Evolutionary conservation across 2,888 invertebrate genomes (phyloP).

Genomic region (Chesias legatella): DNA sequence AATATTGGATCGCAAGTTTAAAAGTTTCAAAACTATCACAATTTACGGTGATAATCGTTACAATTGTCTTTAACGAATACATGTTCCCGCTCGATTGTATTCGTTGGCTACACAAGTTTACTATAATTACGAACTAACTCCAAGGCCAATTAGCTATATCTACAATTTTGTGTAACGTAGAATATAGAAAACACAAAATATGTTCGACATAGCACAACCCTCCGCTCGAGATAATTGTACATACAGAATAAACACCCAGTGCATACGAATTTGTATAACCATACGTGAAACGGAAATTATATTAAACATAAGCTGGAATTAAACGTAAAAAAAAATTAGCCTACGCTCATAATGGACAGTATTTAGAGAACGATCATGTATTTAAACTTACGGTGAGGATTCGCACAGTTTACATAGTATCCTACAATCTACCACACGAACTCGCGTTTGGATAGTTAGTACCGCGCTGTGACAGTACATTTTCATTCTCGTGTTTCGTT

Average conservation of each 20-base stretch:
- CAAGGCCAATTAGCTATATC: slow-evolving; percentile 75
- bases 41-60: slow-evolving; percentile 45
- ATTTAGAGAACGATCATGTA: slow-evolving; percentile 33
- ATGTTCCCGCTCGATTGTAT: slow-evolving; percentile 59
- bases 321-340: slow-evolving; percentile 48
- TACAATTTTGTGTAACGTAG: slow-evolving; percentile 64
- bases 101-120: slow-evolving; percentile 57
- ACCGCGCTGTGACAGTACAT: slow-evolving; percentile 3
- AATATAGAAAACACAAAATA: slow-evolving; percentile 73
- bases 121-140: slow-evolving; percentile 65
- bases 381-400: slow-evolving; percentile 21
- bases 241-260: slow-evolving; percentile 70
- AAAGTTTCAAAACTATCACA: slow-evolving; percentile 55
- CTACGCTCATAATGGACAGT: slow-evolving; percentile 58
- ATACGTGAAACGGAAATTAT: slow-evolving; percentile 54
- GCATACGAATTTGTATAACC: slow-evolving; percentile 68
- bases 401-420: slow-evolving; percentile 16
- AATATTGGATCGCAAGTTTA: slow-evolving; percentile 39
- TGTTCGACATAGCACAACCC: slow-evolving; percentile 61
- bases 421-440: background rate
- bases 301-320: slow-evolving; percentile 64
- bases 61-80: slow-evolving; percentile 67
- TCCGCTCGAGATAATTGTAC: slow-evolving; percentile 40
- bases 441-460: background rate
- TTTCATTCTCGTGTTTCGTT: slow-evolving; percentile 8